phyloP scores from a whole-genome alignment of 2,113 vertebrate genomes.

The Bagarius yarrelli region DNA sequence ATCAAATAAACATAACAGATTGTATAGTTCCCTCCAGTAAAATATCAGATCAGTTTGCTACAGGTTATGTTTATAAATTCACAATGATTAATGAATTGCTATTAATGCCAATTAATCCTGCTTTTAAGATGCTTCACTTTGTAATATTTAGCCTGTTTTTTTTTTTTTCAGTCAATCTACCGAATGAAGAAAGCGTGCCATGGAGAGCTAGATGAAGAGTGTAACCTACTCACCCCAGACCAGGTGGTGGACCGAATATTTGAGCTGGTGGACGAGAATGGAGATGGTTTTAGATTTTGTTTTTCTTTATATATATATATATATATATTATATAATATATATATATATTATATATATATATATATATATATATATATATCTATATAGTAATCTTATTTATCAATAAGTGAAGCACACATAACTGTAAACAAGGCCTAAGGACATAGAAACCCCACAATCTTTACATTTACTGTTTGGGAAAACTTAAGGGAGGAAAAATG shows the following conservation, averaged over 20 bases:
- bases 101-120: not conserved
- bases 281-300: constrained; percentile 82
- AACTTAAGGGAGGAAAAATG: not conserved
- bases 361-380: too few relatives aligned
- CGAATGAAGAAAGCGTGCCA: constrained; percentile 88
- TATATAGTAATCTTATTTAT: too few relatives aligned
- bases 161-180: constrained; percentile 82
- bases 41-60: not conserved
- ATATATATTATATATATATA: too few relatives aligned
- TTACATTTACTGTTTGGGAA: too few relatives aligned
- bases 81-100: not conserved
- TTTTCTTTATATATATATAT: not conserved
- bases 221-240: constrained; percentile 81
- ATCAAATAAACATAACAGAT: not conserved
- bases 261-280: constrained; percentile 90
- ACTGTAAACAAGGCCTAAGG: too few relatives aligned
- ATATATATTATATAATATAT: not conserved
- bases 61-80: not conserved
- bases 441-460: too few relatives aligned
- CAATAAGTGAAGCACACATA: too few relatives aligned
- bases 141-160: constrained; percentile 40
- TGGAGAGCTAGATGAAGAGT: constrained; percentile 74
- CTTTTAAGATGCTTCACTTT: not conserved
- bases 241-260: constrained; percentile 96
- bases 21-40: not conserved